These are phyloP conservation scores for Margaritifera margaritifera DNA, from an alignment of 2,888 invertebrate genomes.

Conservation along the genomic window DNA sequence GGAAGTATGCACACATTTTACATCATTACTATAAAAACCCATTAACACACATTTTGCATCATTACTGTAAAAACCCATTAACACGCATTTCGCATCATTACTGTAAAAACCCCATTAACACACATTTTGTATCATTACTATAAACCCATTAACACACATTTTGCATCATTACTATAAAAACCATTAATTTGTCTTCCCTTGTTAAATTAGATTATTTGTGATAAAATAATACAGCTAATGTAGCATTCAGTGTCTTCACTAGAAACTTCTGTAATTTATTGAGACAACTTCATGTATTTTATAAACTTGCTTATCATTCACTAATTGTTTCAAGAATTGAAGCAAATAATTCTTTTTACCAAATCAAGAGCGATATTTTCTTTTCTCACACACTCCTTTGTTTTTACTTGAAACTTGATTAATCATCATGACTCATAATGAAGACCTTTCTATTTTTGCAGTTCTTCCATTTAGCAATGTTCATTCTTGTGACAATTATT, in stretches of 20 bases:
- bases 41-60: not conserved
- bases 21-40: not conserved
- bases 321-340: no score
- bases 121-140: not conserved
- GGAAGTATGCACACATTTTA: conserved; percentile 54
- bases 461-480: not conserved
- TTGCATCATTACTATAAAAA: not conserved
- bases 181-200: not conserved
- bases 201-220: no score
- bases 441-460: conserved; percentile 1
- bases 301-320: no score
- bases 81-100: not conserved
- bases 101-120: not conserved
- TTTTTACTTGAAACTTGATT: not conserved
- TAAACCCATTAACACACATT: not conserved
- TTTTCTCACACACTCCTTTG: no score
- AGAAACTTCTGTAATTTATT: no score
- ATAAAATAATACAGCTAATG: no score
- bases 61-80: not conserved
- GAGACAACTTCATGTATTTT: no score
- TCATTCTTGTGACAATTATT: conserved; percentile 3
- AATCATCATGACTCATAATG: not conserved
- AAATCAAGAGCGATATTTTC: no score
- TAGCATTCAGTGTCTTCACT: no score
- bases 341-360: no score